phyloP scores from a whole-genome alignment of 2,113 vertebrate species.

The Engystomops pustulosus region DNA sequence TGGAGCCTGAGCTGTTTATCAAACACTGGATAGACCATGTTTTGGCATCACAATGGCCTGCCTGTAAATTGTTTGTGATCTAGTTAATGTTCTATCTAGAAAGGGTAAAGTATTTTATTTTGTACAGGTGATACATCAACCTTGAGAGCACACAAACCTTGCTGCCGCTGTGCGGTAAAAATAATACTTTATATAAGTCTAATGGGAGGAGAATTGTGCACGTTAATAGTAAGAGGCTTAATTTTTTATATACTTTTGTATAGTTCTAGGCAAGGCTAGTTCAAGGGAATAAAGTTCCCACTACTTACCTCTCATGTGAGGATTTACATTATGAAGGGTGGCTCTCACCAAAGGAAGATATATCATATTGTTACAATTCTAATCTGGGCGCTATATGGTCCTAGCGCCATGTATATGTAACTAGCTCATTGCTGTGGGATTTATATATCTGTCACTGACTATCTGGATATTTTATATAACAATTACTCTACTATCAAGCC shows the following conservation, averaged over 20 bases:
- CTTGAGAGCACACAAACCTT: constrained; percentile 2
- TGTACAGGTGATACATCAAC: constrained; percentile 35
- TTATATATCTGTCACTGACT: too few species aligned
- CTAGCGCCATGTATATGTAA: too few species aligned
- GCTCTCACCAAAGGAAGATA: not conserved
- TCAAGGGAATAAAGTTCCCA: not conserved
- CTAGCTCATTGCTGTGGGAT: too few species aligned
- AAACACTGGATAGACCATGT: constrained; percentile 38
- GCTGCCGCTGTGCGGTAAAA: not conserved
- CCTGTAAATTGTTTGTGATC: constrained; percentile 36
- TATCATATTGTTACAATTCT: not conserved
- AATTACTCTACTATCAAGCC: too few species aligned
- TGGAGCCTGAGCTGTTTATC: constrained; percentile 27
- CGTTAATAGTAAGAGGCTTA: not conserved
- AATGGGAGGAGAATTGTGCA: not conserved
- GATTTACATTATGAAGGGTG: not conserved
- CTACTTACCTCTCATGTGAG: not conserved
- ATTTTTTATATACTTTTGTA: not conserved
- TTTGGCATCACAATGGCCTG: constrained; percentile 41
- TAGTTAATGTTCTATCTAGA: constrained; percentile 50
- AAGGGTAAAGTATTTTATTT: constrained; percentile 35
- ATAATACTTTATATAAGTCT: constrained; percentile 6
- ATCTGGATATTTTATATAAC: too few species aligned
- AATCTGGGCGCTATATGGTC: too few species aligned
- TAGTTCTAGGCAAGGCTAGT: not conserved